These are phyloP conservation scores for Pandemis cinnamomeana DNA, from an alignment of 2,888 invertebrate species.

Conservation along the genomic window DNA sequence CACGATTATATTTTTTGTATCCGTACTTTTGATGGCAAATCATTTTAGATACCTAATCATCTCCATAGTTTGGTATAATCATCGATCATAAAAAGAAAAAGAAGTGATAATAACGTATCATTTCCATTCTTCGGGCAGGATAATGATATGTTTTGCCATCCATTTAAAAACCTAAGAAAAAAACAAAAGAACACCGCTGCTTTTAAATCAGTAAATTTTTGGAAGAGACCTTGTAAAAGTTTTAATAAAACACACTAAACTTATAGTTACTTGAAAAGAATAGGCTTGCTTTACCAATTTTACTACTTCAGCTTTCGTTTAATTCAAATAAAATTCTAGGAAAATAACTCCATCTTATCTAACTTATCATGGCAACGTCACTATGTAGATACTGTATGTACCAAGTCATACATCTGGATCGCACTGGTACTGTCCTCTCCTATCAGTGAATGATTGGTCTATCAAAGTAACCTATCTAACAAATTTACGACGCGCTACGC, in stretches of 20 bases:
- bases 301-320: neutral
- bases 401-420: neutral
- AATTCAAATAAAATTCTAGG: neutral
- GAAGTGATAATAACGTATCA: conserved; percentile 20
- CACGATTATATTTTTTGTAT: neutral
- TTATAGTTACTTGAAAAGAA: too few species aligned
- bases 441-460: neutral
- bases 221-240: too few species aligned
- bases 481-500: neutral
- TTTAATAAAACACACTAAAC: too few species aligned
- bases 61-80: neutral
- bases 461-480: neutral
- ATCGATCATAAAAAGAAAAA: conserved; percentile 10
- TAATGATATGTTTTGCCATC: neutral
- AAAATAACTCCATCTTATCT: conserved; percentile 1
- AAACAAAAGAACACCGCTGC: neutral
- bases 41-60: neutral
- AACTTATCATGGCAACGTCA: neutral
- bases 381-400: neutral
- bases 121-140: conserved; percentile 11
- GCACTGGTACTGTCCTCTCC: neutral
- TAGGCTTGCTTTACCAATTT: too few species aligned
- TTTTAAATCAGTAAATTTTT: too few species aligned
- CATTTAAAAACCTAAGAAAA: neutral
- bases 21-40: neutral